Evolutionary conservation across 2,797 vertebrate genomes (phyloP), one percentile per base, ranked within the genome.

Genomic region (Parauchenoglanis punctatus): DNA sequence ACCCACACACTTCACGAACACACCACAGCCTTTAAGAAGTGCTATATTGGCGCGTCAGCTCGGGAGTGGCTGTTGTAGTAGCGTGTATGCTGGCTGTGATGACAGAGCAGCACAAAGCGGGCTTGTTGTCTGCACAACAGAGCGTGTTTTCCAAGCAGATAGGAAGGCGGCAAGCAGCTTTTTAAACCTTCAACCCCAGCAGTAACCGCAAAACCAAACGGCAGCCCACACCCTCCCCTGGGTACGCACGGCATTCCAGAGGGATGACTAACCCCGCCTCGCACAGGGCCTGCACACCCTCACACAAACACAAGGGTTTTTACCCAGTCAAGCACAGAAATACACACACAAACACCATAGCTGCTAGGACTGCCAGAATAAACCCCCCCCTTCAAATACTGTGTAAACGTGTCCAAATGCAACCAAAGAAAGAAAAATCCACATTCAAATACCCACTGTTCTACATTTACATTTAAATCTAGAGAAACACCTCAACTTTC

Each of bases 161-260:
- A 95, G 92, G 91, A 90, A 93, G 92, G 90, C 87, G 68, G 92
- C 89, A 90, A 87, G 88, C 87, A 90, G 92, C 94, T 91, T 86
- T 93, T 91, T 93, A 94, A 95, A 94, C 94, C 94, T 94, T 94
- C 94, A 95, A 95, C 94, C 95, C 94, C 94, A 90, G 93, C 92
- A 93, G 93, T 91, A 93, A 93, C 96, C 93, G 86, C 97, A 97
- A 40, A 96, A 96, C 93, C 95, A 96, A 96, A 95, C 95, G 93
- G 93, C 94, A 93, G 94, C 96, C 96, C 95, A 96, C 96, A 91
- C 94, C 95, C 95, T 95, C 93, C 94, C 94, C 89, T 88, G 93
- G 93, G 92, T 88, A 88, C 91, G 91, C 89, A 90, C 87, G 59
- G 94, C 96, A 97, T 97, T 97, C 96, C 96, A 95, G 84, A 91